Evolutionary conservation across 2,797 vertebrate genomes (phyloP), one percentile per base, ranked within the genome.

Genomic region (Clarias laeviceps): DNA sequence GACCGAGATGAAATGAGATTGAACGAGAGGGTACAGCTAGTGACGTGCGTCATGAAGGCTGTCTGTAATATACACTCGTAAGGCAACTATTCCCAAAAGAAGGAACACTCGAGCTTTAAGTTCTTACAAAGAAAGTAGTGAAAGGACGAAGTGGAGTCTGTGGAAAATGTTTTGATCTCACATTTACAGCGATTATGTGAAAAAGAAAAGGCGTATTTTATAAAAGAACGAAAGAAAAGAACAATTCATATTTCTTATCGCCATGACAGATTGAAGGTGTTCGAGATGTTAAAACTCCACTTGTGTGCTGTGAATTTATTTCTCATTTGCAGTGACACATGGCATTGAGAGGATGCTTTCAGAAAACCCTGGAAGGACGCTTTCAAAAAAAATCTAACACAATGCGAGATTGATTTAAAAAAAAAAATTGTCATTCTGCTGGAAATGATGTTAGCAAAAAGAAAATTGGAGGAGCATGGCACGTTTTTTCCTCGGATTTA

Each of bases 1-100:
- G 83, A 92, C 92, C 92, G 90, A 93, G 92, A 92, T 92, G 92
- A 94, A 94, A 93, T 93, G 92, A 93, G 92, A 92, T 92, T 92
- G 91, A 93, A 86, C 88, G 89, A 88, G 87, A 80, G 0, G 88
- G 89, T 90, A 89, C 81, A 56, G 29, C 62, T 22, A 45, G 27
- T 57, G 34, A 76, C 62, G 24, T 82, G 22, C 32, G n/a, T 9
- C 11, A 14, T 14, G 68, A 45, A 59, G 64, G 62, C 72, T 37
- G 77, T 56, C 32, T 66, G 76, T 80, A 81, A 84, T 73, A 73
- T 57, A 80, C 45, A 87, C n/a, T n/a, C 76, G 32, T 24, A 77
- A 54, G 69, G 64, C 18, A 20, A 18, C 22, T 64, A 56, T 86
- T 86, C 40, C 17, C 76, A 32, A 18, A 69, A 50, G 65, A 79